Conservation (phyloP, 1,140 invertebrate species). For the Palaemon carinicauda region DNA sequence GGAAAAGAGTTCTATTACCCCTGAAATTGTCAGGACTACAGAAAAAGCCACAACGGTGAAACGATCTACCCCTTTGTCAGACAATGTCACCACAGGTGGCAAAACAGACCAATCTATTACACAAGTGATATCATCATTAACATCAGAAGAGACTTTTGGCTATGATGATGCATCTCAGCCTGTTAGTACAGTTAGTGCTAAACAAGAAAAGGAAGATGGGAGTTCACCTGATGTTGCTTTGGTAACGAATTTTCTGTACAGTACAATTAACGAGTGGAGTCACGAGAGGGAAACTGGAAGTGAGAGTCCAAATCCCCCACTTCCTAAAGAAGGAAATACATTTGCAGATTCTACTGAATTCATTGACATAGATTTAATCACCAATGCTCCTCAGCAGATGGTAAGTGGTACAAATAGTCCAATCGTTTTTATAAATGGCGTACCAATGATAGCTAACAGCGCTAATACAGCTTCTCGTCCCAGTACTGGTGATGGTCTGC, state of each 20-base stretch:
- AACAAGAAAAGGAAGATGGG: background rate
- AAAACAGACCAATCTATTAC: conserved; percentile 10
- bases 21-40: conserved; percentile 22
- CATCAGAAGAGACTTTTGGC: background rate
- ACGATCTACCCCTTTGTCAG: background rate
- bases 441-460: background rate
- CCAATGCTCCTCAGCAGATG: background rate
- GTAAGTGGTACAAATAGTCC: conserved; percentile 4
- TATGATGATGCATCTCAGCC: background rate
- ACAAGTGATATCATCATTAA: conserved; percentile 15
- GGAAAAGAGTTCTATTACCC: background rate
- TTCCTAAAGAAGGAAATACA: background rate
- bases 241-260: conserved; percentile 40
- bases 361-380: background rate
- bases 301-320: too few species aligned
- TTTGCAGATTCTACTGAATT: background rate
- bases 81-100: background rate
- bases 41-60: conserved; percentile 32
- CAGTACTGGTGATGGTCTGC: too few species aligned
- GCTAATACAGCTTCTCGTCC: background rate
- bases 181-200: background rate
- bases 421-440: background rate
- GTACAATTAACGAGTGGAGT: conserved; percentile 31
- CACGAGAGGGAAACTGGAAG: background rate
- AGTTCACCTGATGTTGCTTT: conserved; percentile 16